Evolutionary conservation across 35 echinoderm and acorn worm genomes (phyloP).

Genomic region (Lytechinus variegatus): DNA sequence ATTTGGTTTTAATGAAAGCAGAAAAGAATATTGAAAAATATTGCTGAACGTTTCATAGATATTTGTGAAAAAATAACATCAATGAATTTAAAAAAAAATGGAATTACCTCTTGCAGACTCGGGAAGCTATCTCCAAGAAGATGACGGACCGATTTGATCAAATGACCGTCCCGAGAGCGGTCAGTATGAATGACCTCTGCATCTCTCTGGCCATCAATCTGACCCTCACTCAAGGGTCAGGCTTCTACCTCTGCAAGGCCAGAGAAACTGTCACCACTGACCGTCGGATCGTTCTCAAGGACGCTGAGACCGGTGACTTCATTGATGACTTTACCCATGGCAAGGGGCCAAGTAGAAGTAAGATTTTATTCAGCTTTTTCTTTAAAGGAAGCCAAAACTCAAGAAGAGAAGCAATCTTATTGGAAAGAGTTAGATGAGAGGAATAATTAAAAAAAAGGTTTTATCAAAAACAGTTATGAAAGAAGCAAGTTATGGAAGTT

Average conservation of each 20-base stretch:
- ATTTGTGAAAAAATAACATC: background rate
- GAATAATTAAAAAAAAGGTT: too few species aligned
- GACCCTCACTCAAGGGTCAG: constrained; percentile 81
- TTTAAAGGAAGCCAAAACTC: too few species aligned
- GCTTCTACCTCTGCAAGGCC: constrained; percentile 82
- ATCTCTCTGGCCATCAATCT: constrained; percentile 90
- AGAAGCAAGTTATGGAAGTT: too few species aligned
- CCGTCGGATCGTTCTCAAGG: constrained; percentile 74
- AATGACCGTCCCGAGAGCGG: constrained; percentile 76
- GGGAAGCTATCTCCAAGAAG: constrained; percentile 85
- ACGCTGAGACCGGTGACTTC: constrained; percentile 83
- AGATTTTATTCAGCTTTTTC: background rate
- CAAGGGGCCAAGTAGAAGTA: constrained; percentile 81
- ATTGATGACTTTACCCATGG: constrained; percentile 97
- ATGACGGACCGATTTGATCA: constrained; percentile 95
- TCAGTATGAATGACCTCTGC: constrained; percentile 86
- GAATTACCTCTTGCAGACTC: constrained; percentile 62
- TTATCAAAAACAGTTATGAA: too few species aligned
- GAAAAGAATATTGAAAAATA: background rate
- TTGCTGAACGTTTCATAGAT: background rate
- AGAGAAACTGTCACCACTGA: constrained; percentile 82
- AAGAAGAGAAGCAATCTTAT: too few species aligned
- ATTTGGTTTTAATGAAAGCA: too few species aligned
- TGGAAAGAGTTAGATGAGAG: too few species aligned
- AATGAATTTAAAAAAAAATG: background rate